phyloP scores from a whole-genome alignment of 2,888 invertebrate genomes.

The Drosophila rubida region DNA sequence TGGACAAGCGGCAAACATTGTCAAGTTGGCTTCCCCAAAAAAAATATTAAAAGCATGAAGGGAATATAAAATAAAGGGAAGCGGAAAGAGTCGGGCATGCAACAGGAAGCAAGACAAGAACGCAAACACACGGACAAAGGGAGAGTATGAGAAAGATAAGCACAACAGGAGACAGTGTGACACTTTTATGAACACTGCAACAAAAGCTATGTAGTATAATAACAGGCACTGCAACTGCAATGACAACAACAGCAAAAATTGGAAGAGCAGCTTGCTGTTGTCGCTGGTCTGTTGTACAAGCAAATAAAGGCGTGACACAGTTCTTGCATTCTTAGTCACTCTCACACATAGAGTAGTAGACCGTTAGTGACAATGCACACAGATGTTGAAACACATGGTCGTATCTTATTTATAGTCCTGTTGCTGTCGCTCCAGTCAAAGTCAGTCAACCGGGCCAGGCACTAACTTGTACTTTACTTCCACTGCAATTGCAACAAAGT shows the following conservation, averaged over 20 bases:
- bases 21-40: constrained; percentile 23
- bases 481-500: constrained; percentile 57
- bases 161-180: constrained; percentile 38
- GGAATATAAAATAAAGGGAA: constrained; percentile 66
- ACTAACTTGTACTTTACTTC: constrained; percentile 51
- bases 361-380: constrained; percentile 2
- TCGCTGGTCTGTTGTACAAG: constrained; percentile 52
- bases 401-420: constrained; percentile 65
- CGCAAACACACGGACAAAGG: constrained; percentile 8
- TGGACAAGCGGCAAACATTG: constrained; percentile 28
- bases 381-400: constrained; percentile 35
- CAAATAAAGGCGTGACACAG: constrained; percentile 76
- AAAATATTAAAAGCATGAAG: constrained; percentile 12
- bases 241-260: constrained; percentile 21
- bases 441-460: constrained; percentile 58
- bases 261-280: constrained; percentile 42
- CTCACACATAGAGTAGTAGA: constrained; percentile 14
- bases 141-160: constrained; percentile 10
- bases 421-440: constrained; percentile 51
- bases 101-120: constrained; percentile 55
- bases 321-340: constrained; percentile 51
- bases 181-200: constrained; percentile 63
- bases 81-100: constrained; percentile 68
- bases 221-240: constrained; percentile 53
- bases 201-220: constrained; percentile 65